Evolutionary conservation across 2,113 vertebrate genomes (phyloP).

Genomic region (Hepsetus odoe): DNA sequence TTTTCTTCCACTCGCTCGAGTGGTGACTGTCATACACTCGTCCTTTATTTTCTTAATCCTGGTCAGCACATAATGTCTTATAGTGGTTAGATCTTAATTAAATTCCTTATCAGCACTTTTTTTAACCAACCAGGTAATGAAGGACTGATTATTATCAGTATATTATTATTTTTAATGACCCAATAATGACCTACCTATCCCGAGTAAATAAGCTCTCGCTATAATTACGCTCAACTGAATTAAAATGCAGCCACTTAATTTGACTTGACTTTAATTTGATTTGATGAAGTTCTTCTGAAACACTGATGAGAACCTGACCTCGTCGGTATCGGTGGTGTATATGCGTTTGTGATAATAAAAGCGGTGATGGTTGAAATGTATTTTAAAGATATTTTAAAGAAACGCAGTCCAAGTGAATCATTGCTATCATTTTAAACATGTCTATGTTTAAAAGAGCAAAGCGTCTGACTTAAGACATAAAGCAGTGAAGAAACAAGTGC

Average conservation of each 20-base stretch:
- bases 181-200: slow-evolving; percentile 38
- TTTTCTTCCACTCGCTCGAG: not conserved
- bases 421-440: too few relatives aligned
- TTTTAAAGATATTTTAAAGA: too few relatives aligned
- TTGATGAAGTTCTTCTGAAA: too few relatives aligned
- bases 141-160: slow-evolving; percentile 13
- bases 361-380: too few relatives aligned
- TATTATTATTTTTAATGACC: slow-evolving; percentile 18
- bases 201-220: slow-evolving; percentile 33
- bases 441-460: too few relatives aligned
- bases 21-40: not conserved
- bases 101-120: slow-evolving; percentile 41
- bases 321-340: too few relatives aligned
- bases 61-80: not conserved
- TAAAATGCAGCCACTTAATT: slow-evolving; percentile 5
- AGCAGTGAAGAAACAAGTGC: too few relatives aligned
- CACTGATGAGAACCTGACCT: too few relatives aligned
- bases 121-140: slow-evolving; percentile 28
- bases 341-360: too few relatives aligned
- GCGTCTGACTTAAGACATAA: too few relatives aligned
- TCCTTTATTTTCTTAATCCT: not conserved
- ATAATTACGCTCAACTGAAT: slow-evolving; percentile 31
- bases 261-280: too few relatives aligned
- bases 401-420: too few relatives aligned
- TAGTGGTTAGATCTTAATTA: slow-evolving; percentile 38